Base-by-base conservation (phyloP, 2,797 vertebrate species). In the Aulostomus chinensis region DNA sequence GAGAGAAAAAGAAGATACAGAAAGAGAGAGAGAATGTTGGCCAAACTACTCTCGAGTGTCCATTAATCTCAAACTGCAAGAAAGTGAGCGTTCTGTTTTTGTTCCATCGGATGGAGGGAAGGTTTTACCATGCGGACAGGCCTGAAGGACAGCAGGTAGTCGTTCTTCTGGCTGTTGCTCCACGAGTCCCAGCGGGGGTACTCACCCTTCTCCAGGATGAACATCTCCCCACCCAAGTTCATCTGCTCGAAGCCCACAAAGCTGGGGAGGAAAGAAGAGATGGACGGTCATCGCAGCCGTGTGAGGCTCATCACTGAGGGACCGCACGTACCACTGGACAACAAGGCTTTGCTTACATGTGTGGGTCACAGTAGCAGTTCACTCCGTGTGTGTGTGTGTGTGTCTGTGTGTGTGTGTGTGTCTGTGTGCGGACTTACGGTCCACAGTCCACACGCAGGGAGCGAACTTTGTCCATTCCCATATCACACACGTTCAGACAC, bases 111-210 rank as follows among this genome's bases (percentile, higher is more conserved):
- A n/a, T n/a, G n/a, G n/a, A n/a, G n/a, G n/a, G n/a, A n/a, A n/a
- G n/a, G n/a, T 24, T 26, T 63, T 76, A 94, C 93, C 93, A 94
- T 94, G 57, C 58, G 85, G 65, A 94, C 88, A 2, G 93, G 93
- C 80, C 93, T 90, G 85, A 94, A 91, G 60, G 93, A 94, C 79
- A 93, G 88, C 81, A 94, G 90, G 70, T 93, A 92, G 81, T 94
- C 92, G 35, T 92, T 92, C 71, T 75, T 92, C 87, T 93, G 92
- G 78, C 90, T 90, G 87, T 93, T 94, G 83, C 91, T 93, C 93
- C 93, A 94, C 54, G 92, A 93, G 68, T 93, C 92, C 93, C 93
- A 94, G 50, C 93, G 92, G 42, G 93, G 93, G 57, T 93, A 94
- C 80, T 94, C 93, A 15, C 93, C 93, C 85, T 93, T 94, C 87